Percentiles rank a stretch among this genome's conserved stretches.
Evolutionary conservation across 2,113 vertebrate genomes (phyloP).

Genomic region (Speoplatyrhinus poulsoni): DNA sequence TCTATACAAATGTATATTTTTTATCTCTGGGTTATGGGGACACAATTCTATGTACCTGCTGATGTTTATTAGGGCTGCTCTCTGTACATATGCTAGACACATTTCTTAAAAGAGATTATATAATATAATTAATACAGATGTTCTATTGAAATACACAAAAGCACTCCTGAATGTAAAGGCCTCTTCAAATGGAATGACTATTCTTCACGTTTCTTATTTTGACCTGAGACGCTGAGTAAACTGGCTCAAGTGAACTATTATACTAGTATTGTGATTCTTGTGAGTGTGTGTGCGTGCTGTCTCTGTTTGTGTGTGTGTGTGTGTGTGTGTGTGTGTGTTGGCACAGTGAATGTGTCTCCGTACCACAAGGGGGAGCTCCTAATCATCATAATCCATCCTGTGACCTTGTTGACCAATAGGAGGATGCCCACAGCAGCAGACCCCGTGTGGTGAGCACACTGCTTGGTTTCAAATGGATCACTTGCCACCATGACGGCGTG

Average conservation of each 20-base stretch:
- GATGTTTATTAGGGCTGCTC: conserved; percentile 23
- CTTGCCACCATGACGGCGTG: too few relatives aligned
- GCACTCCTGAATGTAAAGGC: conserved; percentile 48
- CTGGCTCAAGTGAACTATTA: conserved; percentile 16
- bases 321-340: too few relatives aligned
- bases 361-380: too few relatives aligned
- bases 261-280: conserved; percentile 2
- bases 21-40: conserved; percentile 54
- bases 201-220: conserved; percentile 15
- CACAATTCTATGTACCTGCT: conserved; percentile 47
- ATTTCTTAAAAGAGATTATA: conserved; percentile 56
- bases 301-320: too few relatives aligned
- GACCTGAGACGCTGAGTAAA: conserved; percentile 36
- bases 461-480: too few relatives aligned
- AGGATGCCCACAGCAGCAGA: too few relatives aligned
- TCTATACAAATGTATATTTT: neutral
- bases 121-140: conserved; percentile 36
- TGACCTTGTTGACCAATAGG: too few relatives aligned
- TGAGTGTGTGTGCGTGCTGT: too few relatives aligned
- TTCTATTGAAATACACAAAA: conserved; percentile 68
- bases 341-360: neutral
- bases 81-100: conserved; percentile 46
- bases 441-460: too few relatives aligned
- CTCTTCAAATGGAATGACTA: conserved; percentile 30
- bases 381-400: too few relatives aligned